A percentile compares a stretch with the other conserved stretches of the same genome.
Conservation (phyloP, 1,140 invertebrate genomes). For the Lepidostoma basale region DNA sequence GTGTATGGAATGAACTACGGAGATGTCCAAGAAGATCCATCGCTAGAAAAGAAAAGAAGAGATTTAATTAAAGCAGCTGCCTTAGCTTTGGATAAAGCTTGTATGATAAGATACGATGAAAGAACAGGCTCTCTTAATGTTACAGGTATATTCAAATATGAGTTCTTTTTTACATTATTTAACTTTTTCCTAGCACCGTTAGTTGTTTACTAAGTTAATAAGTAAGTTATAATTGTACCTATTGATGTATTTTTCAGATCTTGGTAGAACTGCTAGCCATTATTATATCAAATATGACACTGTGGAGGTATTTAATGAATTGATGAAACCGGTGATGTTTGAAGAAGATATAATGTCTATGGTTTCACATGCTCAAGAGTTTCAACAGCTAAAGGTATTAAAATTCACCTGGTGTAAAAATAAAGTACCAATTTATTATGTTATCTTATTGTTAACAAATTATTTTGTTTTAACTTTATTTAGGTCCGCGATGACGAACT, state of each 20-base stretch:
- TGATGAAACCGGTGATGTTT: constrained; percentile 79
- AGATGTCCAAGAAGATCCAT: constrained; percentile 77
- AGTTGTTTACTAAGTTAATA: background rate
- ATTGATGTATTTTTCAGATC: constrained; percentile 63
- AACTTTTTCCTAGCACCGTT: background rate
- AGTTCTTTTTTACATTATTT: background rate
- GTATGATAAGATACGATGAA: constrained; percentile 92
- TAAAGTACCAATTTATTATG: background rate
- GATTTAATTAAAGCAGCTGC: constrained; percentile 83
- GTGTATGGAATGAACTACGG: constrained; percentile 81
- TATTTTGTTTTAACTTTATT: constrained; percentile 38
- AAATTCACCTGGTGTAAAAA: background rate
- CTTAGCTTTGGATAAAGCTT: constrained; percentile 85
- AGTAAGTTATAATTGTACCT: background rate
- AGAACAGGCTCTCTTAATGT: constrained; percentile 81
- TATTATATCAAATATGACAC: constrained; percentile 98
- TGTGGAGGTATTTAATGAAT: constrained; percentile 88
- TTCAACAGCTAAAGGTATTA: constrained; percentile 90
- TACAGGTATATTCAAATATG: constrained; percentile 62
- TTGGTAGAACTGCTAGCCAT: constrained; percentile 95
- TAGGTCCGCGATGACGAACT: constrained; percentile 94
- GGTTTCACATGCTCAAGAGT: constrained; percentile 92
- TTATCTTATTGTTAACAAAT: background rate
- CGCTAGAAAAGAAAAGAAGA: constrained; percentile 72
- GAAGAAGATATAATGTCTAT: constrained; percentile 87